Base-by-base conservation (phyloP, 2,888 invertebrate genomes). In the Parnassius apollo region DNA sequence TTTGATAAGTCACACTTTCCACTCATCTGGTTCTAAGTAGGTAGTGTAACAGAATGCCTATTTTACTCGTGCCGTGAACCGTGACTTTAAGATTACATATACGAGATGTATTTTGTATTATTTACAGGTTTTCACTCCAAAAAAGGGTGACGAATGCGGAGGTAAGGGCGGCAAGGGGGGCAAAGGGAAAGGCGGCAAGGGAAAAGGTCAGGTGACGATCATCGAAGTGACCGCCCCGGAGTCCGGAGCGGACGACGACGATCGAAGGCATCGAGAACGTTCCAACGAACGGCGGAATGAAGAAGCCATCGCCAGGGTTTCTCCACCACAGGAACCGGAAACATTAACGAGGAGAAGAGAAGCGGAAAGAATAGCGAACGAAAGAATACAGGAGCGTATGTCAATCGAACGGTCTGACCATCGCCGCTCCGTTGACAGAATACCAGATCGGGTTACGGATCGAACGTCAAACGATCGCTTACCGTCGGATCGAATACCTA, bases 161-260 rank as follows among this genome's bases (percentile, higher is more conserved):
- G 93, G 94, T 55, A 95, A 95, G 22, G 95, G 95, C 0, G 95
- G 95, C 72, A 95, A 95, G 10, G 94, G 94, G 51, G 95, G 94
- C 59, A 95, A 96, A 66, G 95, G 94, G 35, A 95, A 95, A 70
- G 95, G 95, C 2, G 95, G 95, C 2, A 95, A 94, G 71, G 94
- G 93, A 61, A 95, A 95, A 78, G 95, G 94, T 2, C 95, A 95
- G 69, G 95, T 95, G 59, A 94, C 95, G 59, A 94, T 95, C 61
- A 94, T 95, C 65, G 95, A 95, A 71, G 84, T 84, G 42, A 86
- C 83, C 1, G 83, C 88, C 7, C 85, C 86, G 2, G 86, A 87
- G 65, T 79, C 85, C 0, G 85, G 86, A 8, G 83, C 80, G 4
- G 88, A 87, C 65, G 88, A 89, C 58, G 89, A 89, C 45, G 84